Percentiles rank a stretch among this genome's conserved stretches.
These are phyloP conservation scores for Dolichallabes microphthalmus DNA, from an alignment of 2,113 vertebrate genomes.

Conservation along the genomic window DNA sequence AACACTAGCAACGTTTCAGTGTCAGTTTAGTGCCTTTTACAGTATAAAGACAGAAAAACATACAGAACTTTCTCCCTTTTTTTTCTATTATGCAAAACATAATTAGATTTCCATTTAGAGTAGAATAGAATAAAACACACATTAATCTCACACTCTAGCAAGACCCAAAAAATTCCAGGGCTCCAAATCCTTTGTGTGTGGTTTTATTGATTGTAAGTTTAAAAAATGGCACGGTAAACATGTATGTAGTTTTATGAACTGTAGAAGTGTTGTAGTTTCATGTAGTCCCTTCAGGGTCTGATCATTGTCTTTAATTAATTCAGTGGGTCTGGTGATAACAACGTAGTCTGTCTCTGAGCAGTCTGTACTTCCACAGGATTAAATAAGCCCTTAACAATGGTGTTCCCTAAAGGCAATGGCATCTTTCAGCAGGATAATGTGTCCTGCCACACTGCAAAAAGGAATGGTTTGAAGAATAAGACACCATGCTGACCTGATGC, in stretches of 20 bases:
- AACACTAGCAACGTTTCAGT: neutral
- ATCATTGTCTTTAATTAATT: neutral
- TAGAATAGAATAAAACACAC: neutral
- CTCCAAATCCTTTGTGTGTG: neutral
- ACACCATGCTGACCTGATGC: no score
- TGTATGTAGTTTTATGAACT: neutral
- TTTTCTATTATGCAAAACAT: neutral
- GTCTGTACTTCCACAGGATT: no score
- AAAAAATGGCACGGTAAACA: neutral
- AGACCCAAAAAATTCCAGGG: neutral
- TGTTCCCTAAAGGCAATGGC: no score
- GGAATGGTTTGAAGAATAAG: no score
- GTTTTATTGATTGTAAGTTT: neutral
- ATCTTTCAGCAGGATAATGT: no score
- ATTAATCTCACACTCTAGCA: neutral
- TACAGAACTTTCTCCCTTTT: neutral
- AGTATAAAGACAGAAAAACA: neutral
- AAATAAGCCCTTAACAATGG: no score
- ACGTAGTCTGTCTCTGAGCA: neutral
- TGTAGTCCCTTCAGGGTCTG: neutral
- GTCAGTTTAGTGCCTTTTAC: neutral
- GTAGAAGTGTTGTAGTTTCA: neutral
- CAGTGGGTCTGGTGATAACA: neutral
- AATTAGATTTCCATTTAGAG: neutral
- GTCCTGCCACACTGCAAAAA: no score